Percentiles rank a stretch among this genome's conserved stretches.
Evolutionary conservation across 2,888 invertebrate genomes (phyloP).

Genomic region (Andrena praecox): DNA sequence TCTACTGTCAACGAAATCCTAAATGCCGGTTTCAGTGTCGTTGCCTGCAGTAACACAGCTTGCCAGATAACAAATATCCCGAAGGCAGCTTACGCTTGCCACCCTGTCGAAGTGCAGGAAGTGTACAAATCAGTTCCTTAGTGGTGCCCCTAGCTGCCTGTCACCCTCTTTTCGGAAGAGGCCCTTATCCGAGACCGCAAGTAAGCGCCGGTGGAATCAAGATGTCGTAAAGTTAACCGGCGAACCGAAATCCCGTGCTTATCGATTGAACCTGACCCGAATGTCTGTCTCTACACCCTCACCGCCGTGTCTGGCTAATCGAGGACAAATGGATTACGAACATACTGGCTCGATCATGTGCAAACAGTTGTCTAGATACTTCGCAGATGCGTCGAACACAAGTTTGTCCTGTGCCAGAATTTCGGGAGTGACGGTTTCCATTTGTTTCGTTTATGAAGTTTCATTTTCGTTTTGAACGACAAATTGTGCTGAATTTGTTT

Average conservation of each 20-base stretch:
- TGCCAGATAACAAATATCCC: constrained; percentile 11
- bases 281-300: constrained; percentile 35
- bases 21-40: not conserved
- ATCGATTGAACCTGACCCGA: constrained; percentile 59
- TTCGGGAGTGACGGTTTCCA: not conserved
- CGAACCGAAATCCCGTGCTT: constrained; percentile 42
- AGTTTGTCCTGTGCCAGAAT: not conserved
- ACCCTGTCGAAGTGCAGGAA: not conserved
- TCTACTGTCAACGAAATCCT: not conserved
- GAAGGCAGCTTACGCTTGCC: constrained; percentile 12
- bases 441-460: too few relatives aligned
- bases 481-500: too few relatives aligned
- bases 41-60: constrained; percentile 1
- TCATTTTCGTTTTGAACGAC: too few relatives aligned
- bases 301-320: constrained; percentile 44
- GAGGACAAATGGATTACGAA: constrained; percentile 49
- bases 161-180: constrained; percentile 9
- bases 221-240: constrained; percentile 52
- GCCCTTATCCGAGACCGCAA: constrained; percentile 25
- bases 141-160: not conserved
- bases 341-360: constrained; percentile 26
- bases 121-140: constrained; percentile 15
- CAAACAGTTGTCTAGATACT: constrained; percentile 35
- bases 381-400: constrained; percentile 13
- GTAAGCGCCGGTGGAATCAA: constrained; percentile 35